Conservation (phyloP, 2,797 vertebrate genomes). For the Margarornis squamiger region DNA sequence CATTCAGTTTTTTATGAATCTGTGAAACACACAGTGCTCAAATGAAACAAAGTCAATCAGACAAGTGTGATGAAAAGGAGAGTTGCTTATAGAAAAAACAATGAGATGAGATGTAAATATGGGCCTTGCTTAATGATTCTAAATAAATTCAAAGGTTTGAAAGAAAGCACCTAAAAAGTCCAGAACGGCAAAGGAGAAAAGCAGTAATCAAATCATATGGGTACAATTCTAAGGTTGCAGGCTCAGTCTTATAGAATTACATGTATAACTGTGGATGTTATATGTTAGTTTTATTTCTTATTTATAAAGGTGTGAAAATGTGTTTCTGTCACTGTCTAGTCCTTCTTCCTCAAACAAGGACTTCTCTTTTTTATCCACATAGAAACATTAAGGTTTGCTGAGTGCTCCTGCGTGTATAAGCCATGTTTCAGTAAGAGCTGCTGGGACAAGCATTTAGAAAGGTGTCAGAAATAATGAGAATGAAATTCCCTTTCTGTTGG, state of each 20-base stretch:
- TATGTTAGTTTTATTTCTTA: not conserved
- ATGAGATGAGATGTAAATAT: not conserved
- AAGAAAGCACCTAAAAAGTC: not conserved
- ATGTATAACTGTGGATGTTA: not conserved
- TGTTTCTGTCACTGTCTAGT: not conserved
- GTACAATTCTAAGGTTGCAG: not conserved
- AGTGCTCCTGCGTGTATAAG: not conserved
- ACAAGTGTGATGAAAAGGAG: not conserved
- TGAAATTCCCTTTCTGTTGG: not conserved
- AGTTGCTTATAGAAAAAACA: not conserved
- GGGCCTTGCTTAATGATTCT: not conserved
- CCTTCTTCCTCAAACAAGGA: not conserved
- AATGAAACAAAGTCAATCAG: not conserved
- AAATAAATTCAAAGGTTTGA: not conserved
- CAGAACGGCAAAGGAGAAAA: not conserved
- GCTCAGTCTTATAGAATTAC: not conserved
- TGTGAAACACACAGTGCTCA: not conserved
- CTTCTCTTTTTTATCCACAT: not conserved
- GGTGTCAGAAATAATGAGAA: not conserved
- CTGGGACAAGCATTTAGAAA: not conserved
- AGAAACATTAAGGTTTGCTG: not conserved
- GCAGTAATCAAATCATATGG: not conserved
- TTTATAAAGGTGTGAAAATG: not conserved
- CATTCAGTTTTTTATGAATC: not conserved
- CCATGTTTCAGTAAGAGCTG: not conserved